Base-by-base conservation (phyloP, 2,113 vertebrate species). In the Lonchura striata region DNA sequence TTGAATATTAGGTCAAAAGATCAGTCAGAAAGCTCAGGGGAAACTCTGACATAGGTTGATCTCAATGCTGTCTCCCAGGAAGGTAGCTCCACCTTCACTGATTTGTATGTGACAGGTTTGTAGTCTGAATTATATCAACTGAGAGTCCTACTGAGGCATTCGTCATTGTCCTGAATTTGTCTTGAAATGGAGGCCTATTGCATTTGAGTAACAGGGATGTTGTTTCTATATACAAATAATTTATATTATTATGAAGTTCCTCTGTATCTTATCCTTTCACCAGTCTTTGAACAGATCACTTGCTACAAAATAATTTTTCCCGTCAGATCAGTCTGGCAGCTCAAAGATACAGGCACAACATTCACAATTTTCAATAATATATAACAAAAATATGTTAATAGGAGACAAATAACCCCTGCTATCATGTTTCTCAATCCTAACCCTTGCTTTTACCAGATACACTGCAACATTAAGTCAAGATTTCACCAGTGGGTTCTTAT, bases 301-400 rank as follows among this genome's bases (percentile, higher is more conserved):
- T 52, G 22, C 31, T 64, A 39, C 7, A 60, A 82, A 92, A 60
- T 41, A 3, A 0, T 56, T 90, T 85, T 70, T 69, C 20, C 46
- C 39, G 22, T 39, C 47, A 27, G 5, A 47, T 3, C 22, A 11
- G 11, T 8, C n/a, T 69, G 12, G 0, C 1, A 79, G 41, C 15
- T 59, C 42, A 78, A 76, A 86, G 37, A 42, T 33, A 64, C 3
- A 21, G 20, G 33, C 12, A 65, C 25, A 70, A 41, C 5, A 53
- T 13, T 46, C 22, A 69, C 18, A 61, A 23, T 54, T 81, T 68
- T 84, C 20, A 14, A 18, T 64, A 81, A 63, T 3, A 7, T 0
- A 0, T 59, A 47, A 41, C 13, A 72, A 83, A 87, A 82, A 33
- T 23, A 74, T 41, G 16, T 47, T 41, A 54, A 79, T n/a, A 65